Evolutionary conservation across 1,140 invertebrate species (phyloP), one percentile per base, ranked within the genome.

Genomic region (Aleiodes sp.): DNA sequence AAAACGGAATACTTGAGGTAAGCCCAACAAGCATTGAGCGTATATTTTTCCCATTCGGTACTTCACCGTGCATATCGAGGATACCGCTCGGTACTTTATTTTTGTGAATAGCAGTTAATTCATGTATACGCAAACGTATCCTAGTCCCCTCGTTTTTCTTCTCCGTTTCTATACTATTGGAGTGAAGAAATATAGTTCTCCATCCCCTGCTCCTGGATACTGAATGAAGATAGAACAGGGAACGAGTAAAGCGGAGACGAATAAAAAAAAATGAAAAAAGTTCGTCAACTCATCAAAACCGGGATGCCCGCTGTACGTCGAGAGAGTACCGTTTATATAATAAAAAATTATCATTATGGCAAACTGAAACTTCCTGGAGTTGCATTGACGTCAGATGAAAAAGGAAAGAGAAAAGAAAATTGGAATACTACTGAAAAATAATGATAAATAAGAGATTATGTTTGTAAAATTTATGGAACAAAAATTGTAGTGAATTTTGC

Each of bases 51-150:
- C 14, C 46, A n/a, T n/a, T n/a, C n/a, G n/a, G n/a, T n/a, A n/a
- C n/a, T n/a, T 52, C 46, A 10, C 46, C 19, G 10, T 10, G 10
- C 26, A 24, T 21, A 52, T 8, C 46, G 4, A 7, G 21, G 26
- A 52, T 52, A 52, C 21, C 26, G n/a, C 41, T 19, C 16, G 46
- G 4, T 52, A 52, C 46, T 52, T 52, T 16, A 52, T 52, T 52
- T 52, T 52, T 52, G 26, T 16, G 46, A 52, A 52, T 24, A 21
- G 46, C 46, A 52, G 46, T 52, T 52, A 16, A 52, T 52, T 52
- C 46, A 12, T 52, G 46, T 52, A 52, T 52, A 52, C 46, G 21
- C 46, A 52, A 52, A 16, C 46, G 16, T 12, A 16, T 21, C 46
- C 46, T 9, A 2, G 7, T 52, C 21, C 46, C 21, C 43, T 4